Conservation (phyloP, 2,888 invertebrate species). For the Amphiduros pacificus region DNA sequence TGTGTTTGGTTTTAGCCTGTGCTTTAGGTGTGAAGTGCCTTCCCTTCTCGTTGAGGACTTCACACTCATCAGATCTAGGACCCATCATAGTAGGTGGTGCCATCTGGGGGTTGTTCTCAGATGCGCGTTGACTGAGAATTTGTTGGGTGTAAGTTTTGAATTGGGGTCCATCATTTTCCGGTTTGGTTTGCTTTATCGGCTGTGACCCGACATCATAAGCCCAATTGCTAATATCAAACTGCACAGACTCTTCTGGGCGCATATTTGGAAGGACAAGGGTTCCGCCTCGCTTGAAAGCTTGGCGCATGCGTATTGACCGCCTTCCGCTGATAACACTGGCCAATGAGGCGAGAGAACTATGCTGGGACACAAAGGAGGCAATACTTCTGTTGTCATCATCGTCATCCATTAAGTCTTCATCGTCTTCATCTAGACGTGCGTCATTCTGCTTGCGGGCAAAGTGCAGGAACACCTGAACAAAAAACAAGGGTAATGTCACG, state of each 20-base stretch:
- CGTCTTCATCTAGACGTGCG: background rate
- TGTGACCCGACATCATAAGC: background rate
- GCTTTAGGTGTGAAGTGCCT: background rate
- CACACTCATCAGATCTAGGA: background rate
- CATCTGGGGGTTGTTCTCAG: background rate
- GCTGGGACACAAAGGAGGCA: background rate
- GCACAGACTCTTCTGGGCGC: background rate
- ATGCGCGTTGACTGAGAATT: too few species aligned
- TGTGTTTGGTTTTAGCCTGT: too few species aligned
- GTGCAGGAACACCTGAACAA: conserved; percentile 18
- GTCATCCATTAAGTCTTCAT: background rate
- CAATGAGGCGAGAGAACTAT: background rate
- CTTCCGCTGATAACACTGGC: background rate
- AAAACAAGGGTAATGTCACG: background rate
- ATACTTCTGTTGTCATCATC: background rate
- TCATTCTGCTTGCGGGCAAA: conserved; percentile 14
- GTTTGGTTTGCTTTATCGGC: background rate
- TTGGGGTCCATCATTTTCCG: background rate
- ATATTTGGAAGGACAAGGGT: background rate
- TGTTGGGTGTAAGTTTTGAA: background rate
- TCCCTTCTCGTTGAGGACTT: background rate
- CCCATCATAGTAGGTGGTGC: background rate
- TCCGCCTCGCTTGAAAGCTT: background rate
- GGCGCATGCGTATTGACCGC: background rate
- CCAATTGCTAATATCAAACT: background rate